A percentile compares a stretch with the other conserved stretches of the same genome.
phyloP scores from a whole-genome alignment of 2,113 vertebrate genomes.

The Anguilla japonica region DNA sequence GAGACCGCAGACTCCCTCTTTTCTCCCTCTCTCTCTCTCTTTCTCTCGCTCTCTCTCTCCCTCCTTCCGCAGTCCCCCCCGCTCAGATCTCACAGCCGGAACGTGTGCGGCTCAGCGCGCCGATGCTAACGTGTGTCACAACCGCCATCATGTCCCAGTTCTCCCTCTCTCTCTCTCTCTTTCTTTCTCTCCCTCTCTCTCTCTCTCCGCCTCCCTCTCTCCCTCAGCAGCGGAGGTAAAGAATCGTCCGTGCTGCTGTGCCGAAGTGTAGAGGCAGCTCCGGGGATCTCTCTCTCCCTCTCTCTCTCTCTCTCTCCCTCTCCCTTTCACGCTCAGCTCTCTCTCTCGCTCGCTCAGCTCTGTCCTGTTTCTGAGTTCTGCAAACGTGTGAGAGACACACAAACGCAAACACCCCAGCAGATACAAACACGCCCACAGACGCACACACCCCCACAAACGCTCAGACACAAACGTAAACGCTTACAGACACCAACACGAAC shows the following conservation, averaged over 20 bases:
- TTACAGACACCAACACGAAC: too few relatives aligned
- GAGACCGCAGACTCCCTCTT: neutral
- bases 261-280: neutral
- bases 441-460: neutral
- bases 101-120: conserved; percentile 15
- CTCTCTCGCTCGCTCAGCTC: neutral
- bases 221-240: neutral
- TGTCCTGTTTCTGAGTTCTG: neutral
- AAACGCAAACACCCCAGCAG: too few relatives aligned
- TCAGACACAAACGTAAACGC: too few relatives aligned
- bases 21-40: neutral
- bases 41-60: neutral
- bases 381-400: neutral
- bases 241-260: too few relatives aligned
- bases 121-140: conserved; percentile 22
- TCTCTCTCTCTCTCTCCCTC: neutral
- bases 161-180: neutral
- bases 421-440: neutral
- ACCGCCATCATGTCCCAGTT: conserved; percentile 27
- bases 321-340: neutral
- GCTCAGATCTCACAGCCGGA: conserved; percentile 4
- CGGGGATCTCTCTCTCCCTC: neutral
- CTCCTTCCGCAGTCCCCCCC: conserved; percentile 2
- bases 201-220: neutral
- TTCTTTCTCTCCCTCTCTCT: neutral